Evolutionary conservation across 2,888 invertebrate genomes (phyloP).

Genomic region (Caenorhabditis imperialis): DNA sequence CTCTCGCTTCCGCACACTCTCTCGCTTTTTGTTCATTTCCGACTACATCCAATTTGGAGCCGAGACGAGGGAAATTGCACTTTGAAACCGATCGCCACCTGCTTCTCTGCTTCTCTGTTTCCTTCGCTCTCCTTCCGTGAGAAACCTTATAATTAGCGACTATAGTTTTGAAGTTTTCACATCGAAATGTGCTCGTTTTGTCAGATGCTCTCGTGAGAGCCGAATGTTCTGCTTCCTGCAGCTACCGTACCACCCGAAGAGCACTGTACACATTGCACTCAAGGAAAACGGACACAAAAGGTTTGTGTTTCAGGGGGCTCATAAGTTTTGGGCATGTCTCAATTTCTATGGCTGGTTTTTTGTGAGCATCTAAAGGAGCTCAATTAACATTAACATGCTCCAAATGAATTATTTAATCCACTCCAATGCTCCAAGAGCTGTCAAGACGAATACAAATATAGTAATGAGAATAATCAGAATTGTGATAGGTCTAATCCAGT

Average conservation of each 20-base stretch:
- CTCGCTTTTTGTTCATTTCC: constrained; percentile 34
- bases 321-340: too few species aligned
- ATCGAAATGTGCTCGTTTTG: neutral
- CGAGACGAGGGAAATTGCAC: constrained; percentile 31
- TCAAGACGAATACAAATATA: too few species aligned
- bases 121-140: too few species aligned
- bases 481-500: too few species aligned
- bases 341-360: too few species aligned
- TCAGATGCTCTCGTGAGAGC: constrained; percentile 33
- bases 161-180: too few species aligned
- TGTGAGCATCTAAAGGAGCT: too few species aligned
- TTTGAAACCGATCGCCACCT: constrained; percentile 41
- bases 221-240: constrained; percentile 54
- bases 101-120: constrained; percentile 4
- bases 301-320: neutral
- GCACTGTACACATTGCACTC: constrained; percentile 40
- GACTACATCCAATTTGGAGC: constrained; percentile 48
- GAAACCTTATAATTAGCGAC: constrained; percentile 53
- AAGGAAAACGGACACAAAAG: constrained; percentile 5
- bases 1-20: constrained; percentile 14
- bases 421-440: too few species aligned
- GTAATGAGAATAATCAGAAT: too few species aligned
- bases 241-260: constrained; percentile 45
- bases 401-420: too few species aligned
- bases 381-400: too few species aligned